Evolutionary conservation across 1,140 invertebrate genomes (phyloP).

Genomic region (Contarinia nasturtii): DNA sequence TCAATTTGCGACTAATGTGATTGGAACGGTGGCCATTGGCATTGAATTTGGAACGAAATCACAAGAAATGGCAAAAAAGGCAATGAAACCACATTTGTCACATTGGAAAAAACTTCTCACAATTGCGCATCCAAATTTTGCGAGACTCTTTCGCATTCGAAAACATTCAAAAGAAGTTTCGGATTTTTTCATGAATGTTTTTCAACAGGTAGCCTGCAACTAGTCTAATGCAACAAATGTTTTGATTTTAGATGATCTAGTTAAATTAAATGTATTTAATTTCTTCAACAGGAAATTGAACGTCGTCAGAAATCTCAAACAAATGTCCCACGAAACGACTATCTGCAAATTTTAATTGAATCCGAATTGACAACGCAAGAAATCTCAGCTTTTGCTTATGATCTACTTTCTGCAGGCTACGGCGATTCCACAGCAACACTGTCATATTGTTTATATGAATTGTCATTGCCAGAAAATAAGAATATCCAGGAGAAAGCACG

Average conservation of each 20-base stretch:
- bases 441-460: constrained; percentile 17
- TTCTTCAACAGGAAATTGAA: too few relatives aligned
- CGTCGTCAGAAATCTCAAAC: too few relatives aligned
- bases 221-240: too few relatives aligned
- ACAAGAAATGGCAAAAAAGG: too few relatives aligned
- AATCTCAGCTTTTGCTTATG: constrained; percentile 1
- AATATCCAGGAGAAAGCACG: constrained; percentile 34
- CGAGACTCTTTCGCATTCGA: not conserved
- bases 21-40: too few relatives aligned
- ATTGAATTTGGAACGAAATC: too few relatives aligned
- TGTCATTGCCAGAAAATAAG: constrained; percentile 20
- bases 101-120: too few relatives aligned
- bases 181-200: constrained; percentile 14
- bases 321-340: constrained; percentile 18
- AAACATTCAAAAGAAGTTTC: not conserved
- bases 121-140: not conserved
- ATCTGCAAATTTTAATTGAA: constrained; percentile 9
- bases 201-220: too few relatives aligned
- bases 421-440: constrained; percentile 12
- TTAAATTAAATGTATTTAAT: too few relatives aligned
- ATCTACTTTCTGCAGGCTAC: constrained; percentile 5
- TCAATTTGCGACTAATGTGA: too few relatives aligned
- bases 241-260: too few relatives aligned
- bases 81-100: too few relatives aligned
- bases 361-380: not conserved